Percentiles rank a stretch among this genome's conserved stretches.
These are phyloP conservation scores for Ianthella basta DNA, from an alignment of 37 sponge, comb jelly and placozoan species.

Conservation along the genomic window DNA sequence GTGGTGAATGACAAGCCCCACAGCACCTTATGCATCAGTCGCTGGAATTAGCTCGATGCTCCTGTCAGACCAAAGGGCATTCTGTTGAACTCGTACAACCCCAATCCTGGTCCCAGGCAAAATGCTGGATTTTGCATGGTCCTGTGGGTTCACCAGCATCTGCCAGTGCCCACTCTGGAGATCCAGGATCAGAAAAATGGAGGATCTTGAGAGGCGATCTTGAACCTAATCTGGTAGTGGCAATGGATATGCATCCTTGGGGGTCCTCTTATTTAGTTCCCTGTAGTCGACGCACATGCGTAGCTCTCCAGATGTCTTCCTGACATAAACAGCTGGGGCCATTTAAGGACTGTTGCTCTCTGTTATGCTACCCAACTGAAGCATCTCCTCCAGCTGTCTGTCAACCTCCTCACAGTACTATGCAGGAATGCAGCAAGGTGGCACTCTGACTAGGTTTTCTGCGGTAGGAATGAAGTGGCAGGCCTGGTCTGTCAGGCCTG, in stretches of 20 bases:
- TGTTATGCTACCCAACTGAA: constrained; percentile 64
- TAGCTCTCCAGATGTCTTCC: constrained; percentile 57
- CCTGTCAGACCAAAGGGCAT: constrained; percentile 35
- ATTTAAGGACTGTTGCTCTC: constrained; percentile 70
- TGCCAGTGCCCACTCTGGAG: constrained; percentile 73
- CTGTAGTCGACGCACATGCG: constrained; percentile 66
- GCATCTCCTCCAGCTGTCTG: constrained; percentile 47
- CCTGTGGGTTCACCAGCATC: constrained; percentile 53
- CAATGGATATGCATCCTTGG: constrained; percentile 65
- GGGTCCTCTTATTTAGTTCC: constrained; percentile 62
- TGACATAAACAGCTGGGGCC: constrained; percentile 71
- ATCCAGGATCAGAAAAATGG: constrained; percentile 57
- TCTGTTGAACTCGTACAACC: constrained; percentile 23
- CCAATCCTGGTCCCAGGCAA: constrained; percentile 37
- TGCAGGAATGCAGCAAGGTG: constrained; percentile 55
- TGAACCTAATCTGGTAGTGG: constrained; percentile 73
- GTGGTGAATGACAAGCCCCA: constrained; percentile 5
- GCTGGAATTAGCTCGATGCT: constrained; percentile 31
- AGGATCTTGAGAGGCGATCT: constrained; percentile 59
- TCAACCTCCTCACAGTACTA: constrained; percentile 59
- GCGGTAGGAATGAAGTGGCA: constrained; percentile 42
- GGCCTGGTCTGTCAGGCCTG: constrained; percentile 45
- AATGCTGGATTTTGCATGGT: constrained; percentile 59
- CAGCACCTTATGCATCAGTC: constrained; percentile 31
- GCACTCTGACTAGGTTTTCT: constrained; percentile 44